Evolutionary conservation across 2,797 vertebrate species (phyloP), one percentile per base, ranked within the genome.

Genomic region (Brotula barbata): DNA sequence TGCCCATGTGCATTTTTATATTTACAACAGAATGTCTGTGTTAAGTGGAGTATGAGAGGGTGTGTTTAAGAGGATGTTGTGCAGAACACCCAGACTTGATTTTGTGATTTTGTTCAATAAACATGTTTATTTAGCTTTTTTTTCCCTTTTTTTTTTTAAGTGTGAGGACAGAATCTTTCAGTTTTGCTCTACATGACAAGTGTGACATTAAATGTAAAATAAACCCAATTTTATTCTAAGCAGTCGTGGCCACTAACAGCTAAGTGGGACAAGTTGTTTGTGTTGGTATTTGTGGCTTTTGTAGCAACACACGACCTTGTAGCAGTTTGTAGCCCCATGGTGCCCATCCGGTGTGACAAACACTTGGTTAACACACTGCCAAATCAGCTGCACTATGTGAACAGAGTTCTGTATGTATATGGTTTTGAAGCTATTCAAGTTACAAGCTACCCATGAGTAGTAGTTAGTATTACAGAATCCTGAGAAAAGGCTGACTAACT

Each of bases 291-390:
- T 64, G 36, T 33, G 25, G 52, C 20, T 46, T 40, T 19, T 68
- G 42, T 23, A 67, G 65, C 52, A 64, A 21, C 64, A 51, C 64
- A 17, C 66, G 77, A 80, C 75, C 81, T 84, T 84, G 81, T 59
- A 53, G 71, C 64, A 51, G 72, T 76, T 63, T 75, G 63, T 64
- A 80, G 63, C 78, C 71, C 70, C 54, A 37, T 28, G 34, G 40
- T 68, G 68, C 68, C 58, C 64, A 66, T 81, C 69, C 57, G 5
- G 61, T 63, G 68, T 82, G 75, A 81, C 74, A 81, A 73, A 81
- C 68, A 43, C 59, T 54, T 59, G 47, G 52, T 48, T 64, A 75
- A 77, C 69, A 80, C 59, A 70, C 73, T 69, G 69, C 66, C 69
- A 72, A 68, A 69, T 70, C 69, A 54, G 47, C 57, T 7, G 33